Conservation (phyloP, 2,113 vertebrate species). For the Lycocorax pyrrhopterus region DNA sequence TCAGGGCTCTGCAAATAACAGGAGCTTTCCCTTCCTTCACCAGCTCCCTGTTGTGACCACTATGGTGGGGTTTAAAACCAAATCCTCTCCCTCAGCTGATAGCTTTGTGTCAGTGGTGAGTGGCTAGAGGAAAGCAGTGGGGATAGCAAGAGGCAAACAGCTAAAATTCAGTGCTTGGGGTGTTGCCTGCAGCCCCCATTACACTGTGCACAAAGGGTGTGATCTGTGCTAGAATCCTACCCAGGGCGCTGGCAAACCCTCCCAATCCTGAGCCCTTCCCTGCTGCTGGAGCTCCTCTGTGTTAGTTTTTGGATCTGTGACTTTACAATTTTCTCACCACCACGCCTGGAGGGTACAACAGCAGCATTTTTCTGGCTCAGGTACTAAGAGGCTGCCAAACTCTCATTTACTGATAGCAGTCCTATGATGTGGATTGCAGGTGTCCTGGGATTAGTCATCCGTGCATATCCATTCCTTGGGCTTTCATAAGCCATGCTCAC, state of each 20-base stretch:
- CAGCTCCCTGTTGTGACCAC: rapidly evolving
- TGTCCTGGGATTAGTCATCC: not conserved
- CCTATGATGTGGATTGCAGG: not conserved
- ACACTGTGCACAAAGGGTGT: not conserved
- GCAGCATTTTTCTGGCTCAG: not conserved
- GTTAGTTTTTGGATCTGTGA: not conserved
- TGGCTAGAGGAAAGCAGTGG: not conserved
- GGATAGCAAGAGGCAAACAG: not conserved
- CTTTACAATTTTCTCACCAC: not conserved
- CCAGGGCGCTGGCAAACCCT: not conserved
- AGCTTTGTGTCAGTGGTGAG: not conserved
- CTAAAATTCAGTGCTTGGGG: not conserved
- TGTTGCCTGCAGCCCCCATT: not conserved
- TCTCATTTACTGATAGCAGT: not conserved
- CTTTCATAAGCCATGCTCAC: not conserved
- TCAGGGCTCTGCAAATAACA: not conserved
- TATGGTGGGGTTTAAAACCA: not conserved
- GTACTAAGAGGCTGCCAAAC: not conserved
- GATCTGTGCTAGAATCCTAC: not conserved
- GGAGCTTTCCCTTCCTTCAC: not conserved
- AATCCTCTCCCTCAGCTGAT: not conserved
- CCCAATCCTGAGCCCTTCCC: not conserved
- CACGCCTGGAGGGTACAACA: not conserved
- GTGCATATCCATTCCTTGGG: not conserved
- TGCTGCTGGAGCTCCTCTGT: not conserved